A percentile compares a stretch with the other conserved stretches of the same genome.
Conservation (phyloP, 1,140 invertebrate species). For the Drosophila malerkotliana region DNA sequence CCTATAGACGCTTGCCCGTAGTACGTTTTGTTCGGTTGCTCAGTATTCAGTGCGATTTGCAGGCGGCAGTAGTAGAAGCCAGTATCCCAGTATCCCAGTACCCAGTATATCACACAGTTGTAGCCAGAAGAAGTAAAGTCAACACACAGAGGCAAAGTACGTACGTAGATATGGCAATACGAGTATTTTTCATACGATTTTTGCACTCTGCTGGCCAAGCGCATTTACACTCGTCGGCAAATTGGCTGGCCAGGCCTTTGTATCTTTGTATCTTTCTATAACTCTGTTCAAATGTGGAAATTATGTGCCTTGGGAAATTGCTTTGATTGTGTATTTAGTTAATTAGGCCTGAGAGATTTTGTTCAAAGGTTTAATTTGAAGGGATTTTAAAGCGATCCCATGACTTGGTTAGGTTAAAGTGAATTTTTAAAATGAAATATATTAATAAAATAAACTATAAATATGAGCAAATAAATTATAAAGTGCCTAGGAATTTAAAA, state of each 20-base stretch:
- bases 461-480: too few relatives aligned
- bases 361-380: not conserved
- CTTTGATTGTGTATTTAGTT: conserved; percentile 6
- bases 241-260: conserved; percentile 40
- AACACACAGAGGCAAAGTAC: conserved; percentile 62
- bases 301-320: conserved; percentile 17
- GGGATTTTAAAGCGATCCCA: not conserved
- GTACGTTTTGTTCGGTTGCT: conserved; percentile 65
- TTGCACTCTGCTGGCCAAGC: conserved; percentile 50
- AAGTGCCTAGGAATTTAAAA: too few relatives aligned
- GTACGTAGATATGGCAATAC: conserved; percentile 65
- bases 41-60: conserved; percentile 58
- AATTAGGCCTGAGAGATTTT: not conserved
- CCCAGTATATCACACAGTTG: conserved; percentile 6
- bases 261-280: conserved; percentile 10
- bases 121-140: conserved; percentile 32
- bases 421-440: too few relatives aligned
- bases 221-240: conserved; percentile 64
- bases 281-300: not conserved
- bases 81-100: conserved; percentile 23
- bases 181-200: conserved; percentile 76
- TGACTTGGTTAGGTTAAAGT: not conserved
- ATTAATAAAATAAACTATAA: too few relatives aligned
- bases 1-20: conserved; percentile 70
- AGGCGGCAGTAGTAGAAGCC: conserved; percentile 49